phyloP scores from a whole-genome alignment of 2,797 vertebrate species.

The Muscicapa striata region DNA sequence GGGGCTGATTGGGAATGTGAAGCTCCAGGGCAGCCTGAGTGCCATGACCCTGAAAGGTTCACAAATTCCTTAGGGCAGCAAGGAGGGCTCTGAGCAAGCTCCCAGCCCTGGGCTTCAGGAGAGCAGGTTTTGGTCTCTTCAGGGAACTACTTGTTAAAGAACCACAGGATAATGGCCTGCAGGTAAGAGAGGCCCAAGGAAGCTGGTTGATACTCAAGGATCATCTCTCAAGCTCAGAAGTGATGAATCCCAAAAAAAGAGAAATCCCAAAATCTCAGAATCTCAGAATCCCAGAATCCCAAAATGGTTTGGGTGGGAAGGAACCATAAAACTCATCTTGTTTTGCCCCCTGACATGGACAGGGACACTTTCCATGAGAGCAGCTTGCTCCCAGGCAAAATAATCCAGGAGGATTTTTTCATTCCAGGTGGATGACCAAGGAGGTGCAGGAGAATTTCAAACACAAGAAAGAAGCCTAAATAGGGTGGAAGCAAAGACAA shows the following conservation, averaged over 20 bases:
- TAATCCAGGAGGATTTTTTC: not conserved
- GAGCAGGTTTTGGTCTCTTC: not conserved
- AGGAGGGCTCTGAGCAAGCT: not conserved
- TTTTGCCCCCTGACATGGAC: not conserved
- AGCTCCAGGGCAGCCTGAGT: not conserved
- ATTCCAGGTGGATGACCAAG: not conserved
- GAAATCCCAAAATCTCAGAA: not conserved
- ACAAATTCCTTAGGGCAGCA: not conserved
- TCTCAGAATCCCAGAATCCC: not conserved
- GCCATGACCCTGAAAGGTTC: too few relatives aligned
- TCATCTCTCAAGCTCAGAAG: not conserved
- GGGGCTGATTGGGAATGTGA: not conserved
- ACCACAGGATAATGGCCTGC: too few relatives aligned
- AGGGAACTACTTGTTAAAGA: not conserved
- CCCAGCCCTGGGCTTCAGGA: not conserved
- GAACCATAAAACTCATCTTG: not conserved
- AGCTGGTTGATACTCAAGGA: not conserved
- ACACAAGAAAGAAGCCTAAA: not conserved
- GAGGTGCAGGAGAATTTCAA: not conserved
- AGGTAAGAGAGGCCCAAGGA: not conserved
- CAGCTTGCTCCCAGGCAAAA: not conserved
- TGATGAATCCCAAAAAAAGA: not conserved
- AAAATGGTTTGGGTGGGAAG: not conserved
- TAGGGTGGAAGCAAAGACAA: not conserved
- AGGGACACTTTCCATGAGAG: not conserved